Percentiles rank a stretch among this genome's conserved stretches.
phyloP scores from a whole-genome alignment of 2,797 vertebrate genomes.

The Choloepus didactylus region DNA sequence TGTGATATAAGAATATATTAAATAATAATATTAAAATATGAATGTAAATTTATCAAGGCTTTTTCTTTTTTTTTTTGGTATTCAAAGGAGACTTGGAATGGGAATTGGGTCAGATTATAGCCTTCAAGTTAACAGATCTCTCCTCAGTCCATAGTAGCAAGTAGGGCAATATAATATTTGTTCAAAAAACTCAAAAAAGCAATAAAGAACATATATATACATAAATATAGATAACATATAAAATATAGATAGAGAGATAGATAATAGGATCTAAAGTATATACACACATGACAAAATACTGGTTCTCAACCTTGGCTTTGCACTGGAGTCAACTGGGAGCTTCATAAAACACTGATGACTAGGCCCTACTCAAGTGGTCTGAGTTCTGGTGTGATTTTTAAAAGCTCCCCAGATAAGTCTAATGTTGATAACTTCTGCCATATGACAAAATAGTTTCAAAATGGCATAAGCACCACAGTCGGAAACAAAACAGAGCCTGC shows the following conservation, averaged over 20 bases:
- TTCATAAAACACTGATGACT: not conserved
- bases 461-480: conserved; percentile 61
- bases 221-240: too few species aligned
- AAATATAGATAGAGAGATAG: too few species aligned
- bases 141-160: not conserved
- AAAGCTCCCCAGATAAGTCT: not conserved
- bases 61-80: not conserved
- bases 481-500: conserved; percentile 63
- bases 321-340: not conserved
- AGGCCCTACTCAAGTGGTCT: not conserved
- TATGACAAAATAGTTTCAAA: conserved; percentile 79
- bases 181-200: not conserved
- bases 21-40: not conserved
- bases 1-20: not conserved
- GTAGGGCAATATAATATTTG: not conserved
- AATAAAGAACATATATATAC: not conserved
- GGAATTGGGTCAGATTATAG: not conserved
- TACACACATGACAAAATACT: conserved; percentile 71
- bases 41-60: not conserved
- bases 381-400: not conserved
- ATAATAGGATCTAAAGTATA: conserved; percentile 51
- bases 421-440: not conserved
- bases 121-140: not conserved
- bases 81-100: not conserved
- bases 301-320: not conserved